Evolutionary conservation across 2,888 invertebrate genomes (phyloP), one percentile per base, ranked within the genome.

Genomic region (Pammene aurita): DNA sequence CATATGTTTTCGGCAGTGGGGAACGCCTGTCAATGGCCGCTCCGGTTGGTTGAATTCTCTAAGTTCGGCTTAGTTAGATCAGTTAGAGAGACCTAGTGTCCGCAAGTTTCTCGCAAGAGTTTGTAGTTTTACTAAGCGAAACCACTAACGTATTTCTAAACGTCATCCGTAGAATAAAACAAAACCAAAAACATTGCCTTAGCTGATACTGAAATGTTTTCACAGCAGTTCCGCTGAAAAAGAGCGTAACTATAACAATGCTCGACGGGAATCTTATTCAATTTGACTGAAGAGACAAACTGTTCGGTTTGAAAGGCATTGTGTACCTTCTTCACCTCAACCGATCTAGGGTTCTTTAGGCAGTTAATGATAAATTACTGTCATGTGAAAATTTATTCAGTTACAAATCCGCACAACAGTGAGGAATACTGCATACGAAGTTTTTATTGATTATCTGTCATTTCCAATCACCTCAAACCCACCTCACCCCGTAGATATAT

Each of bases 281-380:
- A 91, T 90, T 89, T 90, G 84, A 84, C 85, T 83, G 84, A 81
- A 78, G 82, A 88, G 86, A 90, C 88, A 87, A 69, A 88, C 87
- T 87, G 87, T 86, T 88, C 85, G 80, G 77, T 86, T 84, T 87
- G 85, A 85, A 86, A 87, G 80, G 82, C 86, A 85, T 85, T 87
- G 86, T 88, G 78, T 82, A 81, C 80, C 72, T 75, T 73, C 75
- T 80, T 83, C 83, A 84, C 84, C 81, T 80, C 77, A 78, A 75
- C 78, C 78, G 73, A 11, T 26, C 78, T 48, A 55, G 69, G 55
- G 65, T 65, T 48, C 60, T 54, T 10, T 26, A 26, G 58, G 14
- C 18, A 65, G 26, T 11, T 34, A 54, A 54, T 50, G 4, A 52
- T 13, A 52, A 52, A 26, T 11, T 26, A 50, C 7, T 26, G 11